These are phyloP conservation scores for Dromococcyx pavoninus DNA, from an alignment of 2,797 vertebrate genomes.

Conservation along the genomic window DNA sequence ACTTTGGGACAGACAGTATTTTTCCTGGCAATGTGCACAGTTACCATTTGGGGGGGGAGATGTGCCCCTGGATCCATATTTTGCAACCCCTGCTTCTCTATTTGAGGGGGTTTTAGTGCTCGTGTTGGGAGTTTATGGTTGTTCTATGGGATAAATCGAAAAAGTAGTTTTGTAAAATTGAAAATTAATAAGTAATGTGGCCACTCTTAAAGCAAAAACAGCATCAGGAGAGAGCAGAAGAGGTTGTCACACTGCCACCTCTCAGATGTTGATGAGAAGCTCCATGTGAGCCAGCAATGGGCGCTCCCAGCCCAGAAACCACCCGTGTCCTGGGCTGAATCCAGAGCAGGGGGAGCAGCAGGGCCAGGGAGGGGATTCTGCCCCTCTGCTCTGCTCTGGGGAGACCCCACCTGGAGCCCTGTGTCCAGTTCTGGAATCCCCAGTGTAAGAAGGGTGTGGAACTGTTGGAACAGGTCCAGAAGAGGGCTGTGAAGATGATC, in stretches of 20 bases:
- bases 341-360: too few species aligned
- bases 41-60: background rate
- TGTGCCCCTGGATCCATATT: background rate
- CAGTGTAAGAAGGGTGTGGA: too few species aligned
- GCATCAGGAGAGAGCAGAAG: background rate
- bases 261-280: background rate
- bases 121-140: background rate
- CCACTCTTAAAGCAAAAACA: background rate
- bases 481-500: too few species aligned
- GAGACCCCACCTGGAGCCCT: too few species aligned
- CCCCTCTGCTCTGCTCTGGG: too few species aligned
- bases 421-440: too few species aligned
- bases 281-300: too few species aligned
- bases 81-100: background rate
- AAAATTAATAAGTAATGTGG: background rate
- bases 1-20: background rate
- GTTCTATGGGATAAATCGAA: background rate
- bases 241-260: background rate
- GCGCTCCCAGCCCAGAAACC: too few species aligned
- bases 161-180: background rate
- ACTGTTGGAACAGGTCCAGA: too few species aligned
- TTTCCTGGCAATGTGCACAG: background rate
- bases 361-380: too few species aligned
- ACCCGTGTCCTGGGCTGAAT: too few species aligned
- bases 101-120: rapidly evolving